A percentile compares a stretch with the other conserved stretches of the same genome.
phyloP scores from a whole-genome alignment of 2,797 vertebrate species.

The Bradypodion ventrale region DNA sequence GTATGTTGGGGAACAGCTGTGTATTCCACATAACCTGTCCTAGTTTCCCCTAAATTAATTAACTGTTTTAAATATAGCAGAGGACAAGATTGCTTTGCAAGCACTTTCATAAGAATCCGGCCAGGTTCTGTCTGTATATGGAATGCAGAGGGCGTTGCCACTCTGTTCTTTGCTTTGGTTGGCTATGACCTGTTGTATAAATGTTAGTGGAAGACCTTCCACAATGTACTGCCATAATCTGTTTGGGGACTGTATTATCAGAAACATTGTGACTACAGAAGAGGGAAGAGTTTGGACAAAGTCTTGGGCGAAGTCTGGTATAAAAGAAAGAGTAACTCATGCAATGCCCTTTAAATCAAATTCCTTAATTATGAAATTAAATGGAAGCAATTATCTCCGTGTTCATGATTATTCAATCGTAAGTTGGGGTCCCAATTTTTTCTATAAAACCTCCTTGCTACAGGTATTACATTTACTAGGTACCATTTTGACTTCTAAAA shows the following conservation, averaged over 20 bases:
- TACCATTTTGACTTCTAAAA: conserved; percentile 4
- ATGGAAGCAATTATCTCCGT: not conserved
- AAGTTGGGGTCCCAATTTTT: not conserved
- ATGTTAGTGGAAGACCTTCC: not conserved
- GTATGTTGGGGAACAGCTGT: not conserved
- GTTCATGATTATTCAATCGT: not conserved
- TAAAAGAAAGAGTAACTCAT: not conserved
- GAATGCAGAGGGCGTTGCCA: not conserved
- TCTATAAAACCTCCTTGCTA: not conserved
- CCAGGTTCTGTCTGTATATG: not conserved
- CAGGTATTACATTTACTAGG: not conserved
- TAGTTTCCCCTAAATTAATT: not conserved
- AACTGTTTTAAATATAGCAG: not conserved
- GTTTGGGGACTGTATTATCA: not conserved
- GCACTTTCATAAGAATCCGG: not conserved
- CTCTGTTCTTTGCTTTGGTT: not conserved
- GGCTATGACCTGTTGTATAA: not conserved
- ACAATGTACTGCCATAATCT: not conserved
- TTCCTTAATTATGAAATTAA: not conserved
- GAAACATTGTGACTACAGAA: not conserved
- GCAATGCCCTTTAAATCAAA: not conserved
- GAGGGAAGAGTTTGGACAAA: not conserved
- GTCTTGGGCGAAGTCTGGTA: not conserved
- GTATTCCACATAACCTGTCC: not conserved
- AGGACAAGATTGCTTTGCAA: not conserved